Conservation (phyloP, 2,113 vertebrate genomes). For the Albula glossodonta region DNA sequence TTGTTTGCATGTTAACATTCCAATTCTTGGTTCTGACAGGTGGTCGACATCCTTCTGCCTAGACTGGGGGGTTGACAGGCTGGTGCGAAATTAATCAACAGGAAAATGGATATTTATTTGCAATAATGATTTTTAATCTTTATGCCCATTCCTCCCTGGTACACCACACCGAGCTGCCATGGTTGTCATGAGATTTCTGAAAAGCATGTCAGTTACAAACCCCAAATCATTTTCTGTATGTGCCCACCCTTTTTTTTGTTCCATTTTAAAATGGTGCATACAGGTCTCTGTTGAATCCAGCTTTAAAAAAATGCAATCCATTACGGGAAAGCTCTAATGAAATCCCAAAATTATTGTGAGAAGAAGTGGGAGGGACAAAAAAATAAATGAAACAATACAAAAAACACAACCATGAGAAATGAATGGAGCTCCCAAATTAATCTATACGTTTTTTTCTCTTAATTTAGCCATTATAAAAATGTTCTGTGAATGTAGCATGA, state of each 20-base stretch:
- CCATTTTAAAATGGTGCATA: slow-evolving; percentile 42
- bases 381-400: background rate
- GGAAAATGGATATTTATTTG: slow-evolving; percentile 28
- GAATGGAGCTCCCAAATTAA: slow-evolving; percentile 53
- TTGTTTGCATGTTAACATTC: background rate
- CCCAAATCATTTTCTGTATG: slow-evolving; percentile 17
- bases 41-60: background rate
- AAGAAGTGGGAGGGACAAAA: background rate
- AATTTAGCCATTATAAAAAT: slow-evolving; percentile 81
- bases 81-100: background rate
- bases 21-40: background rate
- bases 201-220: slow-evolving; percentile 40
- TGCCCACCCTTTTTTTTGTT: slow-evolving; percentile 19
- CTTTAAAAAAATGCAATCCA: background rate
- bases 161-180: slow-evolving; percentile 37
- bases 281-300: slow-evolving; percentile 41
- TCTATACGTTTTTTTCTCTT: slow-evolving; percentile 61
- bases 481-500: slow-evolving; percentile 75
- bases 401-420: slow-evolving; percentile 3
- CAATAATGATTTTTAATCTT: slow-evolving; percentile 49
- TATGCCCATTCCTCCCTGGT: slow-evolving; percentile 31
- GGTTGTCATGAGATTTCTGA: slow-evolving; percentile 27
- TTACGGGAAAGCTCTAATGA: background rate
- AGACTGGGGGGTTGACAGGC: background rate
- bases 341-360: slow-evolving; percentile 7